Percentiles rank a stretch among this genome's conserved stretches.
Evolutionary conservation across 2,888 invertebrate genomes (phyloP).

Genomic region (Heteropelma amictum): DNA sequence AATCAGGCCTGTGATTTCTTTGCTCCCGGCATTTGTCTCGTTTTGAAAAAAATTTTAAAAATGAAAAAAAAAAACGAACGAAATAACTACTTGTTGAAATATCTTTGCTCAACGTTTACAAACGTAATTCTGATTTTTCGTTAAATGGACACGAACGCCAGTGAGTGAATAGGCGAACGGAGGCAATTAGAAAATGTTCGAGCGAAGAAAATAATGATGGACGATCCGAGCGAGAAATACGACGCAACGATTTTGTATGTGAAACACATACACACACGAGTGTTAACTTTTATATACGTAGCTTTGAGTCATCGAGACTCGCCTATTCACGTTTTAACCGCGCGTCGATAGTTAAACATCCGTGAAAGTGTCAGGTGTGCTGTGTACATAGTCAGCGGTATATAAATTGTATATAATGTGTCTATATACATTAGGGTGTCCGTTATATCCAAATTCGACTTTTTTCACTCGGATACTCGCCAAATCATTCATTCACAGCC

Average conservation of each 20-base stretch:
- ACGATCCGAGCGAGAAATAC: not conserved
- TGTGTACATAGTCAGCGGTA: not conserved
- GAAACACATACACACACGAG: not conserved
- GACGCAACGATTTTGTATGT: constrained; percentile 11
- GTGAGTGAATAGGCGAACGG: not conserved
- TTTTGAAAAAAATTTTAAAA: no score
- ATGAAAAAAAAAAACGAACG: not conserved
- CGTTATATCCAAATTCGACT: no score
- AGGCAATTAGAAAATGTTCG: constrained; percentile 20
- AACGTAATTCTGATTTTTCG: not conserved
- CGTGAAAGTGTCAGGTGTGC: constrained; percentile 53
- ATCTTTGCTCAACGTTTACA: constrained; percentile 2
- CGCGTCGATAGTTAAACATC: constrained; percentile 49
- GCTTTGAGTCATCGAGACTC: constrained; percentile 18
- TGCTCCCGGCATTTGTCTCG: not conserved
- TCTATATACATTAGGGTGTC: no score
- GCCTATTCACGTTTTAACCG: constrained; percentile 33
- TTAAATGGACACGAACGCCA: not conserved
- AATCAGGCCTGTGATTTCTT: not conserved
- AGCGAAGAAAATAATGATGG: constrained; percentile 22
- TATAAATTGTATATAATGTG: not conserved
- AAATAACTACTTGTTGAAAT: constrained; percentile 2
- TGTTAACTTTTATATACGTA: not conserved
- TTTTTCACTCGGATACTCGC: no score
- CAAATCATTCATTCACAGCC: no score